Evolutionary conservation across 2,797 vertebrate species (phyloP).

Genomic region (Erpetoichthys calabaricus): DNA sequence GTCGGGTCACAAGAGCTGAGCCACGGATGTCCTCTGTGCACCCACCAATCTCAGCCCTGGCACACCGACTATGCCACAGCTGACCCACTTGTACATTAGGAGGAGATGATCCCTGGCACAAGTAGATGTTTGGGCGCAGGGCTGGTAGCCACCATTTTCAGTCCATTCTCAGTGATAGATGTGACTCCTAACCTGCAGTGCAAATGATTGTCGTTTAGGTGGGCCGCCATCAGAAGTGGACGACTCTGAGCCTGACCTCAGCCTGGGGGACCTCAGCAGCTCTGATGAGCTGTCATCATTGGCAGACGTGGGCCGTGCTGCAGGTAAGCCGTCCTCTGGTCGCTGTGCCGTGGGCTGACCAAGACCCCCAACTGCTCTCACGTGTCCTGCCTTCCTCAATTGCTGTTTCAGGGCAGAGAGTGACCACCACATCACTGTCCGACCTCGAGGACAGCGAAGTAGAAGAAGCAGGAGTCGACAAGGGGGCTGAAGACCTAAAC

Average conservation of each 20-base stretch:
- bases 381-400: background rate
- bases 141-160: too few relatives aligned
- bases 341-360: background rate
- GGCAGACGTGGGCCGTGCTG: conserved; percentile 14
- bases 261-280: conserved; percentile 52
- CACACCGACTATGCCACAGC: too few relatives aligned
- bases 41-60: too few relatives aligned
- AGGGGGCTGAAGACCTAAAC: too few relatives aligned
- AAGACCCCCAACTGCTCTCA: background rate
- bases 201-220: too few relatives aligned
- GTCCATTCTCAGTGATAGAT: too few relatives aligned
- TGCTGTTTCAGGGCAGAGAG: background rate
- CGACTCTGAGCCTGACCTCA: conserved; percentile 46
- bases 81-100: too few relatives aligned
- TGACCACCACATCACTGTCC: background rate
- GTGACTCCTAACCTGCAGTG: too few relatives aligned
- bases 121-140: too few relatives aligned
- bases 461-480: background rate
- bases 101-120: too few relatives aligned
- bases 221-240: conserved; percentile 12
- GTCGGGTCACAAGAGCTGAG: too few relatives aligned
- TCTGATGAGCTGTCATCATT: conserved; percentile 53
- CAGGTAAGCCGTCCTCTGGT: background rate
- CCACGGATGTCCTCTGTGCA: too few relatives aligned
- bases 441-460: background rate